phyloP scores from a whole-genome alignment of 2,888 invertebrate genomes.

The Orthosia incerta region DNA sequence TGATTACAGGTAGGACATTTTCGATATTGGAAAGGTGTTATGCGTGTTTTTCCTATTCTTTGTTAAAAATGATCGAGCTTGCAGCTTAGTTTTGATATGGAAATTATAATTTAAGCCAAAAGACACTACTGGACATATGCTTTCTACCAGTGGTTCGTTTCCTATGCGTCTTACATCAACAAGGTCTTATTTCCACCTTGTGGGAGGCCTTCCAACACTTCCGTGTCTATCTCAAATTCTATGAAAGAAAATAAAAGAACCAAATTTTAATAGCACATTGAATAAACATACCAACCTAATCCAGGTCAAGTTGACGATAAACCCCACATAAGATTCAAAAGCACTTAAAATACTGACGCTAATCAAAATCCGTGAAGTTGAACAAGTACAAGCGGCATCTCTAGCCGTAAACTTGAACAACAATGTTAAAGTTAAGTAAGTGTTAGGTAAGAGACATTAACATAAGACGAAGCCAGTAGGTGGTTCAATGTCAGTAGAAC shows the following conservation, averaged over 20 bases:
- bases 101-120: too few species aligned
- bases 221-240: neutral
- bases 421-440: slow-evolving; percentile 51
- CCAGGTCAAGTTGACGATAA: neutral
- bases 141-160: neutral
- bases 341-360: slow-evolving; percentile 7
- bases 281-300: neutral
- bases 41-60: too few species aligned
- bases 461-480: slow-evolving; percentile 60
- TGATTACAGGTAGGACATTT: neutral
- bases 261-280: neutral
- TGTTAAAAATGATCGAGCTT: neutral
- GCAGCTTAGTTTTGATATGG: too few species aligned
- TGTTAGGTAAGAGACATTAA: slow-evolving; percentile 68
- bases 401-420: slow-evolving; percentile 66
- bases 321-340: neutral
- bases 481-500: slow-evolving; percentile 72
- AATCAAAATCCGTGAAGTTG: slow-evolving; percentile 27
- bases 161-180: too few species aligned
- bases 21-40: neutral
- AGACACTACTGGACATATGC: too few species aligned
- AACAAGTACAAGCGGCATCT: slow-evolving; percentile 29
- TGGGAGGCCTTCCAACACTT: too few species aligned
- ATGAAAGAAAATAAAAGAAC: neutral
- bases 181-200: too few species aligned